Conservation (phyloP, 2,888 invertebrate genomes). For the Xanthia togata region DNA sequence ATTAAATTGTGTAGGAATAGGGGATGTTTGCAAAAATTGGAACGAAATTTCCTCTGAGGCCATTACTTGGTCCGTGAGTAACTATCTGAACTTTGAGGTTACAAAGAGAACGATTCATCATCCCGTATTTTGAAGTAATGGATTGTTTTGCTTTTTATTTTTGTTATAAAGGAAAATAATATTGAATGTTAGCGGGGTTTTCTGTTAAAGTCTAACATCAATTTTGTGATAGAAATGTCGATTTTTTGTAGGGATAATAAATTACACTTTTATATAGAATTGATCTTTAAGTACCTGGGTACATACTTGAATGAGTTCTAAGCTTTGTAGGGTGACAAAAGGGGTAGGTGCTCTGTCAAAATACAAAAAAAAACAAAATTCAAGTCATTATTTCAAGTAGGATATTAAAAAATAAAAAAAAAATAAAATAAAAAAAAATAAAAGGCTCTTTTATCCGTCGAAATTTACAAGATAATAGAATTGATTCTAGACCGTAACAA, state of each 20-base stretch:
- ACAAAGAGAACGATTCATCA: slow-evolving; percentile 65
- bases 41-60: slow-evolving; percentile 53
- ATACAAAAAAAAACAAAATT: background rate
- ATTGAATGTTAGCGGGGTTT: slow-evolving; percentile 10
- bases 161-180: slow-evolving; percentile 42
- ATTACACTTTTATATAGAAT: slow-evolving; percentile 2
- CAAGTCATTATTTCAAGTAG: background rate
- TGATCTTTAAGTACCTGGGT: background rate
- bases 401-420: background rate
- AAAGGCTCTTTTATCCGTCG: background rate
- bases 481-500: background rate
- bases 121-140: slow-evolving; percentile 57
- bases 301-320: background rate
- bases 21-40: slow-evolving; percentile 59
- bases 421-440: no score
- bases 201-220: slow-evolving; percentile 10
- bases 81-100: slow-evolving; percentile 60
- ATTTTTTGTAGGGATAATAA: slow-evolving; percentile 22
- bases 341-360: background rate
- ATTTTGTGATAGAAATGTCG: slow-evolving; percentile 19
- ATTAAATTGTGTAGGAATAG: slow-evolving; percentile 72
- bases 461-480: background rate
- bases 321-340: background rate
- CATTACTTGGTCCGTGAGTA: slow-evolving; percentile 44
- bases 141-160: slow-evolving; percentile 58